Evolutionary conservation across 2,888 invertebrate species (phyloP), one percentile per base, ranked within the genome.

Genomic region (Trissonchulus latispiculum): DNA sequence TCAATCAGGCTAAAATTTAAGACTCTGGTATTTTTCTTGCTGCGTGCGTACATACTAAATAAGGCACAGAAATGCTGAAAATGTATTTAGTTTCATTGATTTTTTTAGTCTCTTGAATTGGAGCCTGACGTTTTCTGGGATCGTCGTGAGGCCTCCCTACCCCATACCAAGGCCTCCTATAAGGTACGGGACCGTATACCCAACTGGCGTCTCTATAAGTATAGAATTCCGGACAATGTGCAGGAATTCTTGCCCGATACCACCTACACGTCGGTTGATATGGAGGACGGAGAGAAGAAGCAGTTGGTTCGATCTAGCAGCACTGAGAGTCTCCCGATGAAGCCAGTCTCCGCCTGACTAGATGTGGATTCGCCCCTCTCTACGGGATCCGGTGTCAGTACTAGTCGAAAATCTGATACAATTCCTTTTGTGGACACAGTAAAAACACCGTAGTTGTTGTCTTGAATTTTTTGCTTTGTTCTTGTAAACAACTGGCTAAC

Each of bases 91-190:
- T n/a, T n/a, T n/a, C n/a, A n/a, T n/a, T n/a, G n/a, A n/a, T 48
- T 8, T 48, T 48, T 48, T 8, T 48, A 48, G 48, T 48, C 48
- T 8, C 48, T 15, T 23, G 48, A 48, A 48, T 48, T 48, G 48
- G 48, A 15, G 23, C 48, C 48, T 48, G 48, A 48, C 23, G 23
- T 48, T 48, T 48, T 48, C 48, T 48, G 48, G 48, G 48, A 48
- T 36, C 31, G 3, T n/a, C 28, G 33, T 31, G 33, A 33, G 8
- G 66, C 61, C 28, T 61, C 72, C 3, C 71, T 78, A 33, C 77
- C 78, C 33, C 77, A 75, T 15, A 77, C 78, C 32, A 73, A 75
- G 73, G 78, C 67, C n/a, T 68, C 69, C 36, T 35, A 35, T 31
- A 8, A 36, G 8, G 69, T 68, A 15, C n/a, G n/a, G 33, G 69